These are phyloP conservation scores for Anthopleura sola DNA, from an alignment of 64 coral and sea anemone genomes.

Conservation along the genomic window DNA sequence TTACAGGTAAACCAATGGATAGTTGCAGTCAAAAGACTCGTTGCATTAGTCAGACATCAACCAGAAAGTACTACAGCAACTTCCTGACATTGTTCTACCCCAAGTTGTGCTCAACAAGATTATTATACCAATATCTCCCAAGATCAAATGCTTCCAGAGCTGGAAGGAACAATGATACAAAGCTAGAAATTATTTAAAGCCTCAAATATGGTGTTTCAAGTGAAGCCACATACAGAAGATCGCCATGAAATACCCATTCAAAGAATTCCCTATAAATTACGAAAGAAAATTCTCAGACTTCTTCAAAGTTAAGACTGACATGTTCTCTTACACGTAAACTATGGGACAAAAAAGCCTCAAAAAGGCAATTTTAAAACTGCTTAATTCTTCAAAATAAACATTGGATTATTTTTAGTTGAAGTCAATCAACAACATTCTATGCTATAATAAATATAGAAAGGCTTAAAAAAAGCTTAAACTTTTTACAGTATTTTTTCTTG, in stretches of 20 bases:
- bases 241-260: neutral
- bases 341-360: neutral
- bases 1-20: constrained; percentile 90
- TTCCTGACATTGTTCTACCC: constrained; percentile 23
- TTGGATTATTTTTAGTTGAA: neutral
- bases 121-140: neutral
- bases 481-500: too few relatives aligned
- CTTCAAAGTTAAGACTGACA: neutral
- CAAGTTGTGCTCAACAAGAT: neutral
- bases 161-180: neutral
- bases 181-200: neutral
- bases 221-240: neutral
- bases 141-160: neutral
- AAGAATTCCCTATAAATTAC: neutral
- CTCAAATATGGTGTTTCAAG: neutral
- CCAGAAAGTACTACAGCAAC: constrained; percentile 9
- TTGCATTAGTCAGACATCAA: constrained; percentile 62
- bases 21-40: constrained; percentile 86
- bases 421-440: neutral
- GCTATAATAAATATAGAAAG: too few relatives aligned
- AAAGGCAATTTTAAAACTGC: neutral
- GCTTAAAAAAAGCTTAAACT: too few relatives aligned
- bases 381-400: neutral
- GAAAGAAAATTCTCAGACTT: neutral
- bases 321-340: neutral